These are phyloP conservation scores for Caenorhabditis sp. DNA, from an alignment of 2,888 invertebrate species.

Conservation along the genomic window DNA sequence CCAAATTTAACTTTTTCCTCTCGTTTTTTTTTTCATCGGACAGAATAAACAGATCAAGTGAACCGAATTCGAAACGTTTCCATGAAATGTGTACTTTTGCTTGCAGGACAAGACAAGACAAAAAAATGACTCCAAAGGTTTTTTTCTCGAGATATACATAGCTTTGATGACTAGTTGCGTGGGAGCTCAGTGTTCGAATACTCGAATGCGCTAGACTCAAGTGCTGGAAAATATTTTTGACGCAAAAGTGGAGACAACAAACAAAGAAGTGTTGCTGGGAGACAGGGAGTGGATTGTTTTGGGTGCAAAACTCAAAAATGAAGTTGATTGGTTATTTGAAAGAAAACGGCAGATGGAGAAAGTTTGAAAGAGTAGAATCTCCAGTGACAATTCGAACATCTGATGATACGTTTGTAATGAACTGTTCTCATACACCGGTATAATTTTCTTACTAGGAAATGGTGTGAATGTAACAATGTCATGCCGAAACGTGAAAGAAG, in stretches of 20 bases:
- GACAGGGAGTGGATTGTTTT: background rate
- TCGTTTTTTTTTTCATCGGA: background rate
- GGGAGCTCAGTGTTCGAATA: slow-evolving; percentile 5
- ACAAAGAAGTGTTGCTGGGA: background rate
- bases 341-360: background rate
- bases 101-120: slow-evolving; percentile 7
- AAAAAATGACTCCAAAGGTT: background rate
- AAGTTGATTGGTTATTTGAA: background rate
- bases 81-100: slow-evolving; percentile 25
- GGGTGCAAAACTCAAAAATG: no score
- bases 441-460: no score
- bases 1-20: slow-evolving; percentile 49
- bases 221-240: slow-evolving; percentile 4
- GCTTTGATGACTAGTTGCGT: slow-evolving; percentile 36
- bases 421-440: no score
- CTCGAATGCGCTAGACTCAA: background rate
- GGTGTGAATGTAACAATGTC: no score
- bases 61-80: slow-evolving; percentile 5
- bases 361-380: no score
- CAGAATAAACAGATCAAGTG: slow-evolving; percentile 39
- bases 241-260: slow-evolving; percentile 20
- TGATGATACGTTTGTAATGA: no score
- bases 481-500: no score
- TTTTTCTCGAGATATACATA: background rate
- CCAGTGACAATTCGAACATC: no score